These are phyloP conservation scores for Matsumurasca onukii DNA, from an alignment of 1,140 invertebrate species.

Conservation along the genomic window DNA sequence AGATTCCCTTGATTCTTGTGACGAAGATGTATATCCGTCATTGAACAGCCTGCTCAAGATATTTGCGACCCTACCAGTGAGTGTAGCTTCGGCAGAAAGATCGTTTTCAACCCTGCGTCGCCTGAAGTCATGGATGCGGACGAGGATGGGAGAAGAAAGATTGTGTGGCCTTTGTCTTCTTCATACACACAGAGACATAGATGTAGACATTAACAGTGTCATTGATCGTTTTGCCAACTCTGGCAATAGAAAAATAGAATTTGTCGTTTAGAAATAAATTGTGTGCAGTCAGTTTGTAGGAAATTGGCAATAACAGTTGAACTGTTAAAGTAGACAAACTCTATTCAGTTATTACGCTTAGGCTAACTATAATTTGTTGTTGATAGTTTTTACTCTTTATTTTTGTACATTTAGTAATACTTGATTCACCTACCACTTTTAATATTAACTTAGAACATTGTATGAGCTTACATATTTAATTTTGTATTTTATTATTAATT, in stretches of 20 bases:
- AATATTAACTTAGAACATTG: no score
- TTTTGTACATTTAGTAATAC: no score
- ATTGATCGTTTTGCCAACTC: constrained; percentile 8
- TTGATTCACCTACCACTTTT: no score
- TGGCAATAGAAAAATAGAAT: not conserved
- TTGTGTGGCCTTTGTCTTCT: not conserved
- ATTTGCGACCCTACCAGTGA: not conserved
- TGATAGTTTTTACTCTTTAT: no score
- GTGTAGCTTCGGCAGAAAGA: not conserved
- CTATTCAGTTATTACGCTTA: no score
- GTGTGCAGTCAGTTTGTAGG: not conserved
- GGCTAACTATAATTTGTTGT: no score
- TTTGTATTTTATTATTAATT: no score
- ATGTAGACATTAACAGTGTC: not conserved
- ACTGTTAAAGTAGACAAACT: no score
- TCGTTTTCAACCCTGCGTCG: not conserved
- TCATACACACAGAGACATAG: constrained; percentile 1
- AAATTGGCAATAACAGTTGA: not conserved
- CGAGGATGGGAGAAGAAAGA: not conserved
- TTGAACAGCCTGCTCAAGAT: not conserved
- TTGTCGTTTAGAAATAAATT: no score
- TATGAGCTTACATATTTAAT: no score
- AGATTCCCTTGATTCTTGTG: not conserved
- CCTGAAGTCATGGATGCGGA: not conserved
- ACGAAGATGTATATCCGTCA: not conserved